A percentile compares a stretch with the other conserved stretches of the same genome.
Conservation (phyloP, 2,113 vertebrate genomes). For the Hystrix cristata region DNA sequence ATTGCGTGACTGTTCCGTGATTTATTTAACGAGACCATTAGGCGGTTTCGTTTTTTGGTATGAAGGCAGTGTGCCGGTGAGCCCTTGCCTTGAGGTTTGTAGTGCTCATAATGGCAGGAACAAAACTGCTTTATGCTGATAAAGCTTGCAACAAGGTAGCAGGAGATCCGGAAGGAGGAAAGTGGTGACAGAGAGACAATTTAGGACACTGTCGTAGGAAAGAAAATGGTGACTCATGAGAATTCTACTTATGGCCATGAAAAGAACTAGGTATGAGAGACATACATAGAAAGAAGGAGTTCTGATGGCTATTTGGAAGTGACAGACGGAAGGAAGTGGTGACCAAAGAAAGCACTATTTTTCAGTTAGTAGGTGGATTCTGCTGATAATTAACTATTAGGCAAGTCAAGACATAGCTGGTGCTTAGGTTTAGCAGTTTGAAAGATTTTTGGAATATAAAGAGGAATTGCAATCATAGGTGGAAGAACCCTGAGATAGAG, state of each 20-base stretch:
- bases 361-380: neutral
- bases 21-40: conserved; percentile 7
- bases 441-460: conserved; percentile 10
- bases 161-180: neutral
- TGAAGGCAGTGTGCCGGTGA: neutral
- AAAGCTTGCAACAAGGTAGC: neutral
- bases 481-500: neutral
- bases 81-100: neutral
- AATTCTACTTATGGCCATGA: neutral
- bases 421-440: neutral
- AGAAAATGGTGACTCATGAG: neutral
- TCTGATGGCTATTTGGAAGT: neutral
- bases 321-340: neutral
- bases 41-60: neutral
- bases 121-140: neutral
- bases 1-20: neutral
- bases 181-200: neutral
- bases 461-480: neutral
- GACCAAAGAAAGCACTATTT: neutral
- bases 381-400: neutral
- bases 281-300: neutral
- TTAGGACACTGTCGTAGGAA: neutral
- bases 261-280: neutral
- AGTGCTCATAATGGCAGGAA: neutral
- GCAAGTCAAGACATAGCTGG: neutral